These are phyloP conservation scores for Luperina nickerlii DNA, from an alignment of 2,888 invertebrate species.

Conservation along the genomic window DNA sequence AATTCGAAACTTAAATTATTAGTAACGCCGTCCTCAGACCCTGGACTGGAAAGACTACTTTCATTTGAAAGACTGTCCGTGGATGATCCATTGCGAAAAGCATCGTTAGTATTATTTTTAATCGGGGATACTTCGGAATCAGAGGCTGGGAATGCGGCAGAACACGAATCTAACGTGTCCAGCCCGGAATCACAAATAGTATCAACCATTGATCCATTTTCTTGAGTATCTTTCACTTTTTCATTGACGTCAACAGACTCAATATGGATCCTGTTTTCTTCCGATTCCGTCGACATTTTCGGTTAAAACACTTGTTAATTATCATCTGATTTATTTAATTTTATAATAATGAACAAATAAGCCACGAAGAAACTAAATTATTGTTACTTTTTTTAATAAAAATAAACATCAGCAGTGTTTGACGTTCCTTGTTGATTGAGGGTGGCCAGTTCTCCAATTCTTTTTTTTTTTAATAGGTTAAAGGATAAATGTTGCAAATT, in stretches of 20 bases:
- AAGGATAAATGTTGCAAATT: conserved; percentile 30
- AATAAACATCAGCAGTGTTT: conserved; percentile 79
- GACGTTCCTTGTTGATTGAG: conserved; percentile 59
- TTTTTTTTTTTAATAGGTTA: not conserved
- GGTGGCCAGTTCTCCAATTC: conserved; percentile 50
- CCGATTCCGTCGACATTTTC: conserved; percentile 78
- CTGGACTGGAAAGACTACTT: conserved; percentile 69
- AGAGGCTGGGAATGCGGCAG: conserved; percentile 68
- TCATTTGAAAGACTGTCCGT: conserved; percentile 61
- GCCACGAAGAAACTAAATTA: conserved; percentile 74
- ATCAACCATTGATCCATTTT: conserved; percentile 73
- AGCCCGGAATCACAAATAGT: conserved; percentile 80
- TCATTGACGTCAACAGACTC: conserved; percentile 79
- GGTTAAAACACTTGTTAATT: conserved; percentile 62
- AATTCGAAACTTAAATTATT: conserved; percentile 64
- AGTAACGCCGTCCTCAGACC: conserved; percentile 65
- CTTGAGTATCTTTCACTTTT: conserved; percentile 77
- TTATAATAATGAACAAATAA: conserved; percentile 59
- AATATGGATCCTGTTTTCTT: conserved; percentile 74
- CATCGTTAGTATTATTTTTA: conserved; percentile 63
- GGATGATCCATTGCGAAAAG: conserved; percentile 39
- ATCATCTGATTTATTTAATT: conserved; percentile 65
- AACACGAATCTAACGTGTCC: conserved; percentile 74
- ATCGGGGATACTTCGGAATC: conserved; percentile 73
- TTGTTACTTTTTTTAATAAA: conserved; percentile 72